Evolutionary conservation across 2,113 vertebrate species (phyloP).

Genomic region (Casuarius casuarius): DNA sequence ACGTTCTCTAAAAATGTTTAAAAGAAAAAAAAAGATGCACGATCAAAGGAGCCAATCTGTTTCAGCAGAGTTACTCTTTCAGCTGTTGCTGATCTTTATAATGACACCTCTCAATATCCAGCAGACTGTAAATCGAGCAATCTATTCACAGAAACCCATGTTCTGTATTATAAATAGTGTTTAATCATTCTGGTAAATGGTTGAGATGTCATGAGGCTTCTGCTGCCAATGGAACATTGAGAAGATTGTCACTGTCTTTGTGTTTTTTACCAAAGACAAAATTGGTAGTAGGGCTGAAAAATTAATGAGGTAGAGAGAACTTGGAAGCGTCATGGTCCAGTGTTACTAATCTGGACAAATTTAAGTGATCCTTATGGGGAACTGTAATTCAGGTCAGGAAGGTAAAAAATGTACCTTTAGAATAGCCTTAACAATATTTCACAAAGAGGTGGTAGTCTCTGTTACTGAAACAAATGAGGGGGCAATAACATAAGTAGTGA

Average conservation of each 20-base stretch:
- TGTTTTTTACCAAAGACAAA: not conserved
- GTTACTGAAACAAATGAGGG: not conserved
- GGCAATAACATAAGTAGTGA: not conserved
- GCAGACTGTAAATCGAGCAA: not conserved
- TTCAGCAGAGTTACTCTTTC: not conserved
- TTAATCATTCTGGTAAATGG: not conserved
- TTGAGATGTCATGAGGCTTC: not conserved
- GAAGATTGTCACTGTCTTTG: not conserved
- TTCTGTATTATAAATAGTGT: not conserved
- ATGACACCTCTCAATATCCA: not conserved
- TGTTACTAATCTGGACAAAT: not conserved
- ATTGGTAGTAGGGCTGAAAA: not conserved
- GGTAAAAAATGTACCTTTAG: not conserved
- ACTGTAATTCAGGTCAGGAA: not conserved
- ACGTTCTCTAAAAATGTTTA: not conserved
- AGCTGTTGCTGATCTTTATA: not conserved
- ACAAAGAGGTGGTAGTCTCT: not conserved
- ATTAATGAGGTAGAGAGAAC: not conserved
- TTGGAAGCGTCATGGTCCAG: not conserved
- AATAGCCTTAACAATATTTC: not conserved
- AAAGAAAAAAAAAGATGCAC: not conserved
- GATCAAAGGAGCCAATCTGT: not conserved
- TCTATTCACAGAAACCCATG: not conserved
- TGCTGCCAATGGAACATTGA: not conserved
- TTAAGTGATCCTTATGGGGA: not conserved